A percentile compares a stretch with the other conserved stretches of the same genome.
Conservation (phyloP, 2,113 vertebrate species). For the Hyaena hyaena region DNA sequence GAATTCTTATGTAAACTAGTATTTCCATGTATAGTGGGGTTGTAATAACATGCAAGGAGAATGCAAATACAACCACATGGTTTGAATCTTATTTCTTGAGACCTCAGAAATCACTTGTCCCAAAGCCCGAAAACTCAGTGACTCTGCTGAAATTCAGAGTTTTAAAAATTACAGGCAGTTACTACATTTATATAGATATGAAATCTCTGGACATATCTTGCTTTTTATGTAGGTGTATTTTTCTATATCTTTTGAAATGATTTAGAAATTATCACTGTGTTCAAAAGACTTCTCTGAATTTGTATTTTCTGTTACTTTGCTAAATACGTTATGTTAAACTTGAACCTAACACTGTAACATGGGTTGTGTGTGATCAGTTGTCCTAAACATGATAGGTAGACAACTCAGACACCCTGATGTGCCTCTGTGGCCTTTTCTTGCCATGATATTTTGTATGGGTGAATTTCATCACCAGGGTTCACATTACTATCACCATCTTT, state of each 20-base stretch:
- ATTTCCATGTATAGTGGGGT: neutral
- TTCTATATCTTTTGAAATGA: neutral
- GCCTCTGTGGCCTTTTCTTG: neutral
- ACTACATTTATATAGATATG: conserved; percentile 27
- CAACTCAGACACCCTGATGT: neutral
- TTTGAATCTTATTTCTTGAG: conserved; percentile 26
- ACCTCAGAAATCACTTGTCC: neutral
- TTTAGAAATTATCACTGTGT: neutral
- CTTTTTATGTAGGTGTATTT: neutral
- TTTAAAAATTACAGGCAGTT: neutral
- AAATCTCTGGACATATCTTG: neutral
- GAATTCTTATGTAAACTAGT: neutral
- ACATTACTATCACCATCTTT: neutral
- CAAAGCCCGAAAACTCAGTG: conserved; percentile 3
- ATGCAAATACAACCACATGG: neutral
- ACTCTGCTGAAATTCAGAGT: neutral
- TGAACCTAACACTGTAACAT: neutral
- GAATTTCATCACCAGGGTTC: conserved; percentile 12
- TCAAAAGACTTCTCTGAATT: neutral
- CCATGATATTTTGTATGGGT: neutral
- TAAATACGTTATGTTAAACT: neutral
- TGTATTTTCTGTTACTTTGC: neutral
- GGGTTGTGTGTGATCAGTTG: neutral
- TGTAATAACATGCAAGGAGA: neutral
- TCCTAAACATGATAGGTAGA: neutral